These are phyloP conservation scores for Griposia aprilina DNA, from an alignment of 2,888 invertebrate species.

Conservation along the genomic window DNA sequence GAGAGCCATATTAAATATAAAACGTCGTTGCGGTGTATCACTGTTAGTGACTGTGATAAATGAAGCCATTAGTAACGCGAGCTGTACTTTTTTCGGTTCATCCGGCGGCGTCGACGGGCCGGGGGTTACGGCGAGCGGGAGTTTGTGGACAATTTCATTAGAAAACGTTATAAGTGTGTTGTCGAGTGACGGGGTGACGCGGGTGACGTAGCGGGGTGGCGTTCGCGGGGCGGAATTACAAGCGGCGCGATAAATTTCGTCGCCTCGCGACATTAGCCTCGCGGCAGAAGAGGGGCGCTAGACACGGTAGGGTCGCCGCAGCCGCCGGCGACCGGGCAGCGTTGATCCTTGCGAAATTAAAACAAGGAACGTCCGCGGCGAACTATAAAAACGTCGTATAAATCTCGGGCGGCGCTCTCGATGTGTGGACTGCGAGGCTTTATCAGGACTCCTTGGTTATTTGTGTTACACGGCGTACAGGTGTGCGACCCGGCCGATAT, in stretches of 20 bases:
- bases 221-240: constrained; percentile 85
- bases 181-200: constrained; percentile 86
- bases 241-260: constrained; percentile 90
- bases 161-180: constrained; percentile 90
- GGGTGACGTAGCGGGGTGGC: constrained; percentile 78
- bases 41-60: constrained; percentile 91
- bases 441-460: constrained; percentile 81
- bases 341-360: constrained; percentile 87
- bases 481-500: constrained; percentile 77
- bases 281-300: constrained; percentile 81
- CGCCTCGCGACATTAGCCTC: constrained; percentile 86
- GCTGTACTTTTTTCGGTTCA: constrained; percentile 90
- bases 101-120: constrained; percentile 87
- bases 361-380: constrained; percentile 87
- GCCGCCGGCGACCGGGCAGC: constrained; percentile 70
- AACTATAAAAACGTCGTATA: constrained; percentile 87
- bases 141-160: constrained; percentile 91
- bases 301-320: constrained; percentile 67
- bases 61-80: constrained; percentile 91
- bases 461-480: constrained; percentile 81
- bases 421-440: constrained; percentile 83
- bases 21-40: constrained; percentile 90
- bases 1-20: constrained; percentile 90
- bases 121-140: constrained; percentile 86
- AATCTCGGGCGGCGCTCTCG: constrained; percentile 80